These are phyloP conservation scores for Athrips mouffetella DNA, from an alignment of 2,888 invertebrate species.

Conservation along the genomic window DNA sequence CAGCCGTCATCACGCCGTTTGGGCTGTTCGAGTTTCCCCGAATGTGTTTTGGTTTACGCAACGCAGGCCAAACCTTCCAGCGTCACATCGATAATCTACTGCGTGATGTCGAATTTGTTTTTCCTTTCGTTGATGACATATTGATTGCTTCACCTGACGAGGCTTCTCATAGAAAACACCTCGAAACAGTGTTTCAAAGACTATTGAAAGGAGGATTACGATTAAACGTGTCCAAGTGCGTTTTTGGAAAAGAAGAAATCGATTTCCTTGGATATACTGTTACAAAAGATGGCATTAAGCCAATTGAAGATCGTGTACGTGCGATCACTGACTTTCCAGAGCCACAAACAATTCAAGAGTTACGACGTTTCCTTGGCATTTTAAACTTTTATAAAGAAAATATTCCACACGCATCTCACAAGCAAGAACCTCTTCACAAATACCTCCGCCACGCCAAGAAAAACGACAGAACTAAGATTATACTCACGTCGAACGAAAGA, in stretches of 20 bases:
- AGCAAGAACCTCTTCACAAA: conserved; percentile 13
- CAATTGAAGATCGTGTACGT: background rate
- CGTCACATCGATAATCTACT: background rate
- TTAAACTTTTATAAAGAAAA: conserved; percentile 31
- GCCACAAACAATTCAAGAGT: conserved; percentile 19
- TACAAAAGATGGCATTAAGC: conserved; percentile 1
- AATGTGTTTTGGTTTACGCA: background rate
- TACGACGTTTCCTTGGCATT: conserved; percentile 25
- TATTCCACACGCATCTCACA: conserved; percentile 34
- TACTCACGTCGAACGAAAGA: conserved; percentile 23
- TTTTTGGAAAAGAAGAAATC: conserved; percentile 10
- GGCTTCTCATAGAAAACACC: conserved; percentile 21
- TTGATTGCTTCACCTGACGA: background rate
- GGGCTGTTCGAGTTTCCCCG: too few relatives aligned
- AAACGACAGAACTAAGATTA: conserved; percentile 21
- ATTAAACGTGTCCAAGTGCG: conserved; percentile 16
- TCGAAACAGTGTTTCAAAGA: background rate
- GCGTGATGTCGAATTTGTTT: background rate
- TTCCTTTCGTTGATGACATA: background rate
- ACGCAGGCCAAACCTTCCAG: background rate
- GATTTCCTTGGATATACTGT: conserved; percentile 15
- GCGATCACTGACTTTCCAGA: conserved; percentile 14
- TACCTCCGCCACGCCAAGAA: conserved; percentile 19
- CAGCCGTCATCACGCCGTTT: background rate
- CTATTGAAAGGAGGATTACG: conserved; percentile 10